These are phyloP conservation scores for Pluvianellus socialis DNA, from an alignment of 2,113 vertebrate genomes.

Conservation along the genomic window DNA sequence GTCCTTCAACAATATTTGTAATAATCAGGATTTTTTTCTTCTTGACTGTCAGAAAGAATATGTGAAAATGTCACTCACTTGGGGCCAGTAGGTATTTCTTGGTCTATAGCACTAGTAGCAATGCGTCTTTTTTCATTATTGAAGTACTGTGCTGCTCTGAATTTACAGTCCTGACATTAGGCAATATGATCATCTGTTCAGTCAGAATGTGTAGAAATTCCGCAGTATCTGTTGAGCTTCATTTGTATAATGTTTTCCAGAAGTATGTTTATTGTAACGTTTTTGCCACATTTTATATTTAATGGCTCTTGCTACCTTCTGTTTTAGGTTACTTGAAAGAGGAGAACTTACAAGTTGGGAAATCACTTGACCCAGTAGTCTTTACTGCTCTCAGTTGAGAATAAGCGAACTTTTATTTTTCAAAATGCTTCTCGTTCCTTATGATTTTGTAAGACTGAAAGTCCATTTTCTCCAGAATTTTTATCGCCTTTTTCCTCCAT, in stretches of 20 bases:
- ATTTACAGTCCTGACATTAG: not conserved
- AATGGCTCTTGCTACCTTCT: not conserved
- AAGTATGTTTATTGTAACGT: not conserved
- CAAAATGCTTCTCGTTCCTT: not conserved
- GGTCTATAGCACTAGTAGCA: not conserved
- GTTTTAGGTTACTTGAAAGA: not conserved
- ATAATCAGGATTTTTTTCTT: not conserved
- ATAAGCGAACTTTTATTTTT: not conserved
- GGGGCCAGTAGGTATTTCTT: not conserved
- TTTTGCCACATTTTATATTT: not conserved
- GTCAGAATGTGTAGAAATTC: not conserved
- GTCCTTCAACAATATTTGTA: not conserved
- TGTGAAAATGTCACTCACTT: not conserved
- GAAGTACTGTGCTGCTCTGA: not conserved
- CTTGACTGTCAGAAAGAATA: not conserved
- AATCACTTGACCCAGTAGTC: not conserved
- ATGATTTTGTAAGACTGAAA: not conserved
- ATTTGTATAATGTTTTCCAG: not conserved
- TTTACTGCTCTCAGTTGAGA: not conserved
- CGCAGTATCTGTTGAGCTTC: not conserved
- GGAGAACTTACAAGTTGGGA: not conserved
- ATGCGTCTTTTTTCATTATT: not conserved
- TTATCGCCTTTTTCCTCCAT: not conserved
- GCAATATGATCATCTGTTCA: not conserved
- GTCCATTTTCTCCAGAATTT: not conserved